Conservation (phyloP, 2,113 vertebrate species). For the Petromus typicus region DNA sequence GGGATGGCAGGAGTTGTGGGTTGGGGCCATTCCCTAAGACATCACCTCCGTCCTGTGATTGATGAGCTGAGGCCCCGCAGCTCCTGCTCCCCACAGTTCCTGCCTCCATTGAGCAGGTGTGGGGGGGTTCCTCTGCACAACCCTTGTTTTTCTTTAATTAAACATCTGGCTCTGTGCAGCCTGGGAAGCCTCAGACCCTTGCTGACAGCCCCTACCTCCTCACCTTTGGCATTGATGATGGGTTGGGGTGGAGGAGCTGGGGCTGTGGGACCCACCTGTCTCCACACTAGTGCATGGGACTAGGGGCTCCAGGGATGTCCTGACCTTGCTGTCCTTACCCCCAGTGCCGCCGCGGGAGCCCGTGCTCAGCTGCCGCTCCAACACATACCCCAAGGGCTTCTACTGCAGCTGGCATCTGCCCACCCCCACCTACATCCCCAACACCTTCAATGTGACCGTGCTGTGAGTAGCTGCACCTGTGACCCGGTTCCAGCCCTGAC, state of each 20-base stretch:
- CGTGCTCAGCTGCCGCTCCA: slow-evolving; percentile 94
- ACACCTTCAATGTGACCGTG: slow-evolving; percentile 94
- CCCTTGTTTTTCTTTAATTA: slow-evolving; percentile 85
- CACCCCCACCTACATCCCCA: slow-evolving; percentile 94
- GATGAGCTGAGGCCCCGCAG: slow-evolving; percentile 74
- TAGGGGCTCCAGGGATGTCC: neutral
- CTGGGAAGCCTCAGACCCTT: slow-evolving; percentile 83
- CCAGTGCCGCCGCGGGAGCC: slow-evolving; percentile 92
- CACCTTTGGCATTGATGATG: slow-evolving; percentile 77
- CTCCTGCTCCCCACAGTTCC: slow-evolving; percentile 64
- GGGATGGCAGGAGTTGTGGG: neutral
- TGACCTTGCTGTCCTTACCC: slow-evolving; percentile 44
- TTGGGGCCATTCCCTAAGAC: slow-evolving; percentile 51
- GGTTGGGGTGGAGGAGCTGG: slow-evolving; percentile 57
- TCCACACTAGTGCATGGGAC: slow-evolving; percentile 40
- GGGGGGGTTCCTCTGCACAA: slow-evolving; percentile 35
- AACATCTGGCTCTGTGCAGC: slow-evolving; percentile 84
- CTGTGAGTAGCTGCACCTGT: slow-evolving; percentile 89
- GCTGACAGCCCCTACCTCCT: slow-evolving; percentile 73
- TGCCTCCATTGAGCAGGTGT: slow-evolving; percentile 79
- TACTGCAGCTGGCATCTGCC: slow-evolving; percentile 98
- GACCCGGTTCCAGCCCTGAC: neutral
- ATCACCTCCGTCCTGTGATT: slow-evolving; percentile 66
- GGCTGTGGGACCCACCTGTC: slow-evolving; percentile 74
- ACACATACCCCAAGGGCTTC: slow-evolving; percentile 98